Conservation (phyloP, 2,797 vertebrate species). For the Acanthurus tractus region DNA sequence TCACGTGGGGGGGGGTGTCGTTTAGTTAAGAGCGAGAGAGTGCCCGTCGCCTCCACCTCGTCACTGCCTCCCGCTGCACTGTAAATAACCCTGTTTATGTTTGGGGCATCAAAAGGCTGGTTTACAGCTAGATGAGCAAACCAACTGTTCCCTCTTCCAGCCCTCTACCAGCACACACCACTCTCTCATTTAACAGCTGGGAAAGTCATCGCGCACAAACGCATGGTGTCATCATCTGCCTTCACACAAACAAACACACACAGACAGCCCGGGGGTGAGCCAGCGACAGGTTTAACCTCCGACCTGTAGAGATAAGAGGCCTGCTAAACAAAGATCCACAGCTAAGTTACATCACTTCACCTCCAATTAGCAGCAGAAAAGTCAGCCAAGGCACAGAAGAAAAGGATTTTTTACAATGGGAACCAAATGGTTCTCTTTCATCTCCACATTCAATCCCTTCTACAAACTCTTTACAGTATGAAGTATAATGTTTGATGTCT, state of each 20-base stretch:
- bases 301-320: slow-evolving; percentile 55
- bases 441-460: too few species aligned
- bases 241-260: slow-evolving; percentile 51
- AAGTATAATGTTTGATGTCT: too few species aligned
- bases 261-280: slow-evolving; percentile 43
- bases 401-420: too few species aligned
- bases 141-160: slow-evolving; percentile 71
- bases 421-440: too few species aligned
- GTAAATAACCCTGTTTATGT: slow-evolving; percentile 83
- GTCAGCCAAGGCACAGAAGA: neutral
- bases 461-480: too few species aligned
- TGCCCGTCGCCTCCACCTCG: slow-evolving; percentile 1
- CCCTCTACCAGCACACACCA: slow-evolving; percentile 24
- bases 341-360: slow-evolving; percentile 31
- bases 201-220: slow-evolving; percentile 66
- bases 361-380: slow-evolving; percentile 4
- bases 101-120: slow-evolving; percentile 76
- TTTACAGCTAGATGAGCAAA: slow-evolving; percentile 78
- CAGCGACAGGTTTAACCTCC: slow-evolving; percentile 64
- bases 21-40: slow-evolving; percentile 46
- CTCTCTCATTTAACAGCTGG: slow-evolving; percentile 78
- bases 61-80: slow-evolving; percentile 50
- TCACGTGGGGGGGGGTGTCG: slow-evolving; percentile 8
- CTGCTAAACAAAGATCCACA: slow-evolving; percentile 35
- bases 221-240: slow-evolving; percentile 65